phyloP scores from a whole-genome alignment of 2,888 invertebrate genomes.

The Agrilus biguttatus region DNA sequence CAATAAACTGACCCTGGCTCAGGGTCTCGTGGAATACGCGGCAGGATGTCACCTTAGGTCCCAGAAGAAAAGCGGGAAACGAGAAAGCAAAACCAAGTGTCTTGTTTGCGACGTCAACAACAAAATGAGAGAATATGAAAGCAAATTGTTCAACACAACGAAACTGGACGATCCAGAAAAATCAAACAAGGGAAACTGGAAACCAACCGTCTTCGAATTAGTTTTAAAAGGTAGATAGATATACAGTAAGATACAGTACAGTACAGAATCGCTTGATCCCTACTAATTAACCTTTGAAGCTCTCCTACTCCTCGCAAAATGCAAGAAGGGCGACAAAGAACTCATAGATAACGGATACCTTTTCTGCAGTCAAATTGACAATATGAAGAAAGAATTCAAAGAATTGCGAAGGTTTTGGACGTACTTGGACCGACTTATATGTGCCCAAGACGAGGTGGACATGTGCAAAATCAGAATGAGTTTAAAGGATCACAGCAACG shows the following conservation, averaged over 20 bases:
- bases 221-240: slow-evolving; percentile 37
- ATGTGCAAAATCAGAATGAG: slow-evolving; percentile 52
- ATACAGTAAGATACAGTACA: too few species aligned
- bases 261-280: not conserved
- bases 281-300: slow-evolving; percentile 20
- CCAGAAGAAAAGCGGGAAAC: slow-evolving; percentile 14
- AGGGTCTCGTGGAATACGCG: slow-evolving; percentile 32
- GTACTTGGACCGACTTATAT: slow-evolving; percentile 27
- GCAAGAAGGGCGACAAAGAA: slow-evolving; percentile 22
- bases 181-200: slow-evolving; percentile 45
- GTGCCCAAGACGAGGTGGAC: slow-evolving; percentile 55
- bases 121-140: slow-evolving; percentile 35
- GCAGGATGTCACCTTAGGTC: slow-evolving; percentile 43
- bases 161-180: slow-evolving; percentile 30
- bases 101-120: slow-evolving; percentile 32
- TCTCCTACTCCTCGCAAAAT: slow-evolving; percentile 28
- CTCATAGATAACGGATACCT: slow-evolving; percentile 33
- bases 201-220: slow-evolving; percentile 42
- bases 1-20: slow-evolving; percentile 11
- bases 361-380: slow-evolving; percentile 42
- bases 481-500: slow-evolving; percentile 28
- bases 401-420: slow-evolving; percentile 29
- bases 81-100: slow-evolving; percentile 20
- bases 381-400: slow-evolving; percentile 50
- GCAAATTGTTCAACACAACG: slow-evolving; percentile 39